Conservation (phyloP, 1,140 invertebrate species). For the Mesaphorura yosii region DNA sequence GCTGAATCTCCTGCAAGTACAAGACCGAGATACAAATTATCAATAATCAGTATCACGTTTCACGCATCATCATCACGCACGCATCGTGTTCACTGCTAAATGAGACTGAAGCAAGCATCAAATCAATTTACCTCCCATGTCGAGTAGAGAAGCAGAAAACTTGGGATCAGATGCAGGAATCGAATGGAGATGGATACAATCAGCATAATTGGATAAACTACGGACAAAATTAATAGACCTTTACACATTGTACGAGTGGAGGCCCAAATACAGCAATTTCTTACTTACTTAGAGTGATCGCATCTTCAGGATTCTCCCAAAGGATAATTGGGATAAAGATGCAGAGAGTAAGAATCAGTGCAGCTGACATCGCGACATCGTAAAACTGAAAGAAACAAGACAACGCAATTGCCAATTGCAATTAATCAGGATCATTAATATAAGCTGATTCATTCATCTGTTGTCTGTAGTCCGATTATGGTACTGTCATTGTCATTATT, state of each 20-base stretch:
- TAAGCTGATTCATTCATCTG: too few relatives aligned
- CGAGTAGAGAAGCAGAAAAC: conserved; percentile 28
- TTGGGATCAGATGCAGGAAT: conserved; percentile 26
- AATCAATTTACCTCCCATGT: conserved; percentile 27
- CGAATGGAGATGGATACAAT: conserved; percentile 21
- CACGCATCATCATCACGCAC: too few relatives aligned
- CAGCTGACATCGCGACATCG: conserved; percentile 26
- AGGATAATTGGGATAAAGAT: conserved; percentile 18
- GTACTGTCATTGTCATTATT: too few relatives aligned
- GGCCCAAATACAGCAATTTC: not conserved
- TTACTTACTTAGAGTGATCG: too few relatives aligned
- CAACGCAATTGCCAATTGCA: too few relatives aligned
- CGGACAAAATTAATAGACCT: conserved; percentile 12
- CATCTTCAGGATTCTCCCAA: conserved; percentile 6
- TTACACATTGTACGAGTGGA: not conserved
- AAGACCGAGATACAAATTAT: not conserved
- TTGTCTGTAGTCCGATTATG: too few relatives aligned
- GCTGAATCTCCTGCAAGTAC: conserved; percentile 20
- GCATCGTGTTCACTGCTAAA: too few relatives aligned
- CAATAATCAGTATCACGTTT: not conserved
- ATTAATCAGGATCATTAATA: too few relatives aligned
- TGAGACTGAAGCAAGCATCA: not conserved
- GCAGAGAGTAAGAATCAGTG: conserved; percentile 20
- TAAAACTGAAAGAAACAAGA: conserved; percentile 21
- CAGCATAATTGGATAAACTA: conserved; percentile 28